Evolutionary conservation across 37 sponge, comb jelly and placozoan species (phyloP), one percentile per base, ranked within the genome.

Genomic region (Geodia barretti): DNA sequence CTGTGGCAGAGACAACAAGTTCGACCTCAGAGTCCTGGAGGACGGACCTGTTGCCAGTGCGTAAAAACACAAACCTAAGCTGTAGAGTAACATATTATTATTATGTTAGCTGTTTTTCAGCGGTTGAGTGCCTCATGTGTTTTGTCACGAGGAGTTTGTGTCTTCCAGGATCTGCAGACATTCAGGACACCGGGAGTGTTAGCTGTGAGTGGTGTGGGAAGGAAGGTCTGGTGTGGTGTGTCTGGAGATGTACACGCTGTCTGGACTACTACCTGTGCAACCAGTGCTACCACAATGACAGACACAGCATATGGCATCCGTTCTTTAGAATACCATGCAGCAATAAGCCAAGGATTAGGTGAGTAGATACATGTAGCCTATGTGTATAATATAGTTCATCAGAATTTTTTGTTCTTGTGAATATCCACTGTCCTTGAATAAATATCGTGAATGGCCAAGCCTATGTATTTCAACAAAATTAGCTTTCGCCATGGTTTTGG

Each of bases 171-270:
- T 9, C 64, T 0, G 25, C 26, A 9, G 39, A 62, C 39, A 23
- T 20, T 68, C 26, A 4, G 23, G 32, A 39, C 19, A 28, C 20
- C 30, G 28, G 79, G 24, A 79, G 21, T 36, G 21, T 1, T 26
- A 17, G 26, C 31, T 67, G 54, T 67, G 62, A 31, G 19, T 26
- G 79, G 79, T 19, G 64, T 43, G 19, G 14, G 54, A 14, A 47
- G 54, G 54, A 47, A 17, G 54, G 14, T 47, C 54, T 47, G 54
- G 54, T 58, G 14, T 88, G 93, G 3, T 47, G 88, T 36, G 64
- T 92, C 28, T 95, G 92, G 92, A 91, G 83, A 69, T 95, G 96
- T 84, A 61, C 76, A 32, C 70, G 73, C 29, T 95, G 96, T 83
- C 74, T 68, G 20, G 92, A 89, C 42, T 95, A 77, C 71, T 88